Conservation (phyloP, 2,797 vertebrate genomes). For the Chelmon rostratus region DNA sequence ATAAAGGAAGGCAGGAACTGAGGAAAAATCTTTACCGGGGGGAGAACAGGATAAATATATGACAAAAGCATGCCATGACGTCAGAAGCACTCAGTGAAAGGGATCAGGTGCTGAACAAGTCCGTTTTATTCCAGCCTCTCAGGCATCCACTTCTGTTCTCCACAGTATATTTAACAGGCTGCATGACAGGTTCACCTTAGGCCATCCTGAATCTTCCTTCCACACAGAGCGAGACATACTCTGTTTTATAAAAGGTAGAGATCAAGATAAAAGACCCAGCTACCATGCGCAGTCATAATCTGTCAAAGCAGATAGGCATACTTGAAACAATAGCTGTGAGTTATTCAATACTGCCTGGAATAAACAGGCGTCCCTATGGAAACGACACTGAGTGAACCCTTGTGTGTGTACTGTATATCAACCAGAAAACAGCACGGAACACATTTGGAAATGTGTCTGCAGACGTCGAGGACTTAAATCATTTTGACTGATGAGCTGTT, state of each 20-base stretch:
- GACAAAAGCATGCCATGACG: slow-evolving; percentile 6
- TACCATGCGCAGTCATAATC: slow-evolving; percentile 51
- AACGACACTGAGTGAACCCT: slow-evolving; percentile 55
- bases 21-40: slow-evolving; percentile 12
- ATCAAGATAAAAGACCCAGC: slow-evolving; percentile 54
- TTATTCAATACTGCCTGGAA: slow-evolving; percentile 65
- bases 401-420: slow-evolving; percentile 45
- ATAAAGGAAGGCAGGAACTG: slow-evolving; percentile 17
- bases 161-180: slow-evolving; percentile 36
- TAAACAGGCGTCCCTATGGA: slow-evolving; percentile 68
- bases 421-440: slow-evolving; percentile 50
- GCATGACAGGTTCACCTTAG: slow-evolving; percentile 38
- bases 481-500: slow-evolving; percentile 54
- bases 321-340: slow-evolving; percentile 64
- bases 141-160: slow-evolving; percentile 31
- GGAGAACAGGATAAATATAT: slow-evolving; percentile 33
- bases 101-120: slow-evolving; percentile 23
- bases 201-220: slow-evolving; percentile 34
- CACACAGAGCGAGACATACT: slow-evolving; percentile 33
- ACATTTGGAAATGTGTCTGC: slow-evolving; percentile 59
- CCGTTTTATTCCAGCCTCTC: slow-evolving; percentile 20
- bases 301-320: slow-evolving; percentile 55
- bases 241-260: slow-evolving; percentile 45
- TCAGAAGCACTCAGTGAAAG: slow-evolving; percentile 29
- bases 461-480: slow-evolving; percentile 46